A percentile compares a stretch with the other conserved stretches of the same genome.
Evolutionary conservation across 2,113 vertebrate species (phyloP).

Genomic region (Psammodynastes pulverulentus): DNA sequence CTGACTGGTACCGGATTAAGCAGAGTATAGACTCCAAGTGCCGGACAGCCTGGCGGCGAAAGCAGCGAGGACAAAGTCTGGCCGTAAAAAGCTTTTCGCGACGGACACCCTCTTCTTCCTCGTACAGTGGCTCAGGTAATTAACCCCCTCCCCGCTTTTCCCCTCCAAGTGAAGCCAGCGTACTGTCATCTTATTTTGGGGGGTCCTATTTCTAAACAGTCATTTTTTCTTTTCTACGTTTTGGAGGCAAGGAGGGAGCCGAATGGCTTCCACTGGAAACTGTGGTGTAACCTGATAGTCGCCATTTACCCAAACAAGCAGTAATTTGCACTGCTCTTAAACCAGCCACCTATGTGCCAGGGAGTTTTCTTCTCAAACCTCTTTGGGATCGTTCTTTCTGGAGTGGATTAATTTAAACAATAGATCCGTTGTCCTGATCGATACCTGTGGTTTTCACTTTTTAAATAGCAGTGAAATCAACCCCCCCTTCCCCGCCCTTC

Average conservation of each 20-base stretch:
- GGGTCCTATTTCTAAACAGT: background rate
- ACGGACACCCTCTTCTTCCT: constrained; percentile 80
- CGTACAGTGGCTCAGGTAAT: constrained; percentile 74
- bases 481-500: background rate
- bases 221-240: constrained; percentile 17
- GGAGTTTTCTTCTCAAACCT: constrained; percentile 24
- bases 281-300: constrained; percentile 55
- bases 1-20: constrained; percentile 98
- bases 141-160: background rate
- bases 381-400: background rate
- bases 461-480: background rate
- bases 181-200: background rate
- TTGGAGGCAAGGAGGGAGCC: constrained; percentile 59
- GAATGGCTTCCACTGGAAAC: constrained; percentile 67
- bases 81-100: constrained; percentile 97
- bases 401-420: background rate
- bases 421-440: background rate
- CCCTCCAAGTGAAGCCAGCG: too few relatives aligned
- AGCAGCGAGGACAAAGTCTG: constrained; percentile 94
- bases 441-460: background rate
- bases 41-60: constrained; percentile 94
- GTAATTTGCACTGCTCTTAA: constrained; percentile 60
- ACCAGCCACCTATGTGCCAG: constrained; percentile 44
- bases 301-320: constrained; percentile 36
- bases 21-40: constrained; percentile 99